Percentiles rank a stretch among this genome's conserved stretches.
Conservation (phyloP, 2,113 vertebrate species). For the Condylura cristata region DNA sequence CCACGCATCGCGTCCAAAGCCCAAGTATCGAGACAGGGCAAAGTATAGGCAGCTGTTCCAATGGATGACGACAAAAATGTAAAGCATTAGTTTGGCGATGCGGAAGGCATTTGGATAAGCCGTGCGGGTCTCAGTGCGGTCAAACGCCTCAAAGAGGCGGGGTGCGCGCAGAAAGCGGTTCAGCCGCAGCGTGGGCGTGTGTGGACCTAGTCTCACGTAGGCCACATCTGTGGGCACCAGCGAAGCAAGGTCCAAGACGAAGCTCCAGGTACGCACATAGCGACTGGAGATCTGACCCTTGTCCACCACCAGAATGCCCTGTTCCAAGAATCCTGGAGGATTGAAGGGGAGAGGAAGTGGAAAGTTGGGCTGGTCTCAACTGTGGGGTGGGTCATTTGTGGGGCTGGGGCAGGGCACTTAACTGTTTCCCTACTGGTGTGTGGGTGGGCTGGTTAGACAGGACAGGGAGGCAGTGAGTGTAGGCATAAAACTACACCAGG, state of each 20-base stretch:
- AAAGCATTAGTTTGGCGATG: conserved; percentile 92
- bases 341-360: not conserved
- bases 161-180: conserved; percentile 91
- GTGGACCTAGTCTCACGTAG: conserved; percentile 85
- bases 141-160: conserved; percentile 90
- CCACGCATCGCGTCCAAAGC: conserved; percentile 91
- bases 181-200: conserved; percentile 85
- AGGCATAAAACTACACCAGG: not conserved
- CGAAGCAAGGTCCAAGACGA: conserved; percentile 87
- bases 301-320: conserved; percentile 91
- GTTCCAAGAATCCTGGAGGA: conserved; percentile 90
- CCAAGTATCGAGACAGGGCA: conserved; percentile 89
- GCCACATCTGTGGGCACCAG: conserved; percentile 91
- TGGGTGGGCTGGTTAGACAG: not conserved
- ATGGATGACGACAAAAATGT: conserved; percentile 93
- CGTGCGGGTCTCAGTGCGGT: conserved; percentile 92
- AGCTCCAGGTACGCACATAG: conserved; percentile 87
- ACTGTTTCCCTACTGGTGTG: not conserved
- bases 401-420: not conserved
- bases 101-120: conserved; percentile 92
- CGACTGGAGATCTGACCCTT: conserved; percentile 75
- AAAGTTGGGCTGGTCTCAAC: not conserved
- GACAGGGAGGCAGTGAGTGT: not conserved
- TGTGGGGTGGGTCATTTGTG: not conserved
- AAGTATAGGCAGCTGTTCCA: conserved; percentile 96